Conservation (phyloP, 2,888 invertebrate genomes). For the Drosophila siamana region DNA sequence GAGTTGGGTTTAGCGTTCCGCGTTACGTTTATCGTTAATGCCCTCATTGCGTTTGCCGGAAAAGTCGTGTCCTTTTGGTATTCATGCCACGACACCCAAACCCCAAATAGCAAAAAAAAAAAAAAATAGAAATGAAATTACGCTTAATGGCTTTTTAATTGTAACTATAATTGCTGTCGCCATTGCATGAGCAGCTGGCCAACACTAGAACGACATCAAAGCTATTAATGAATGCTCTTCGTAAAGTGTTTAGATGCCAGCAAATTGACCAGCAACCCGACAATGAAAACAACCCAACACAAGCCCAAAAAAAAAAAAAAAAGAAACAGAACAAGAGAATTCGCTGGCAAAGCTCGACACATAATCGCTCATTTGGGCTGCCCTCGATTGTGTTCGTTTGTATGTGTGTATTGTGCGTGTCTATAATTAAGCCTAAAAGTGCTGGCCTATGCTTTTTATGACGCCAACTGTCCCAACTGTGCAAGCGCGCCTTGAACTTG, state of each 20-base stretch:
- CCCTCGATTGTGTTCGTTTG: constrained; percentile 15
- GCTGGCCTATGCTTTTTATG: constrained; percentile 72
- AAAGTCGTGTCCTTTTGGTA: constrained; percentile 56
- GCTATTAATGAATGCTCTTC: constrained; percentile 67
- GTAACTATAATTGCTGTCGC: constrained; percentile 83
- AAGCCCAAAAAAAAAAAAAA: constrained; percentile 3
- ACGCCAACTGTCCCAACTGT: constrained; percentile 46
- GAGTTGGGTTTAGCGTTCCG: background rate
- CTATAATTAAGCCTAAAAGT: constrained; percentile 78
- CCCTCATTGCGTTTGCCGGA: constrained; percentile 75
- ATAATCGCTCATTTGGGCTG: constrained; percentile 63
- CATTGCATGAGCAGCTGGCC: constrained; percentile 52
- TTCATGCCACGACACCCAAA: background rate
- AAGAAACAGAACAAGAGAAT: constrained; percentile 12
- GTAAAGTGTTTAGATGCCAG: constrained; percentile 63
- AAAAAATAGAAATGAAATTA: constrained; percentile 72
- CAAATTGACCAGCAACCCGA: constrained; percentile 58
- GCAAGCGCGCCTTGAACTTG: constrained; percentile 64
- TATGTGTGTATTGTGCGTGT: constrained; percentile 56
- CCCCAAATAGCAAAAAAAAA: constrained; percentile 1
- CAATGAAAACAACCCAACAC: constrained; percentile 6
- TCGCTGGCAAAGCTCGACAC: constrained; percentile 48
- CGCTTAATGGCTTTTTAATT: constrained; percentile 84
- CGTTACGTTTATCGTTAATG: constrained; percentile 62
- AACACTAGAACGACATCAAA: constrained; percentile 20